These are phyloP conservation scores for Copidosoma floridanum DNA, from an alignment of 1,140 invertebrate species.

Conservation along the genomic window DNA sequence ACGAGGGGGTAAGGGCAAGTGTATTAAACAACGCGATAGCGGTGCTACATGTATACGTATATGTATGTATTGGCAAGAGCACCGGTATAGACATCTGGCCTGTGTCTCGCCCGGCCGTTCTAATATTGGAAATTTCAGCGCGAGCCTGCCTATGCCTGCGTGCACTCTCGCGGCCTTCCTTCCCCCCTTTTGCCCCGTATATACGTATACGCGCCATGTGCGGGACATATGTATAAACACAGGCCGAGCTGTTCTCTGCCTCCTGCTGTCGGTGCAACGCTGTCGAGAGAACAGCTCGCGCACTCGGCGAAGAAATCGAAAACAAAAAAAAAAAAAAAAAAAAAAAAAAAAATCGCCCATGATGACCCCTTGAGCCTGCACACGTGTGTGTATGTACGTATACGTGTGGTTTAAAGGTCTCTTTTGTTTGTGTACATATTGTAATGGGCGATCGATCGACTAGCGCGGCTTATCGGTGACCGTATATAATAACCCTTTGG, in stretches of 20 bases:
- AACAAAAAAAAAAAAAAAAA: no score
- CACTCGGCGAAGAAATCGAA: no score
- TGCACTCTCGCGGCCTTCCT: no score
- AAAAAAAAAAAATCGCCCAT: no score
- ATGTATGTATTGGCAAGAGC: background rate
- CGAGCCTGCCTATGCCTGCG: background rate
- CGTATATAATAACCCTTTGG: no score
- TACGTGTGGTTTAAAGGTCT: background rate
- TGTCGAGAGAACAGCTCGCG: background rate
- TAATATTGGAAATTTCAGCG: constrained; percentile 51
- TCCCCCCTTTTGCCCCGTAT: no score
- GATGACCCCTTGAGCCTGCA: no score
- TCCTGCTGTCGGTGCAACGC: constrained; percentile 11
- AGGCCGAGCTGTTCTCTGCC: constrained; percentile 38
- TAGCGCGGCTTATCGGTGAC: no score
- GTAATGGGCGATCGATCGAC: no score
- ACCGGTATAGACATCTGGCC: constrained; percentile 44
- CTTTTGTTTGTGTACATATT: no score
- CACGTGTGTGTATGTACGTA: background rate
- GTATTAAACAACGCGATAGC: background rate
- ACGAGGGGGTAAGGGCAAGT: no score
- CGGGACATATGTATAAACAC: constrained; percentile 56
- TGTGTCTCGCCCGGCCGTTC: constrained; percentile 41
- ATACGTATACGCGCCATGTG: constrained; percentile 48
- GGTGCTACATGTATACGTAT: background rate